These are phyloP conservation scores for Tetragnatha montana DNA, from an alignment of 2,888 invertebrate genomes.

Conservation along the genomic window DNA sequence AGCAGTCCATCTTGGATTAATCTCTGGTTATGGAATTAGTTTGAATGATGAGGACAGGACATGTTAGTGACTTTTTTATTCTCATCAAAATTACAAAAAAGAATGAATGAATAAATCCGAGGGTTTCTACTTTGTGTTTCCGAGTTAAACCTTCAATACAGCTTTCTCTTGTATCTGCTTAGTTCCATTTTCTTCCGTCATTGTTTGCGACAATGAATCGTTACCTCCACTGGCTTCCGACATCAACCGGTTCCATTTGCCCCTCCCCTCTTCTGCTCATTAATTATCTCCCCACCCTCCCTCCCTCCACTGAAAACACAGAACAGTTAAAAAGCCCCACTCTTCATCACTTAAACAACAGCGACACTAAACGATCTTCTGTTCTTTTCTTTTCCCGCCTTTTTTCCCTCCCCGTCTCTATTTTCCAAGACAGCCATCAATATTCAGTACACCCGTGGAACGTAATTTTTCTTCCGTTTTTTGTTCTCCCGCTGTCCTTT, in stretches of 20 bases:
- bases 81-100: neutral
- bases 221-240: neutral
- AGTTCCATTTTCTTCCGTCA: no score
- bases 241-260: slow-evolving; percentile 25
- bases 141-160: neutral
- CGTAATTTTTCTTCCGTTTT: slow-evolving; percentile 49
- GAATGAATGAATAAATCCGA: neutral
- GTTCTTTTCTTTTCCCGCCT: slow-evolving; percentile 1
- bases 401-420: slow-evolving; percentile 6
- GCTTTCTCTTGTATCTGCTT: neutral
- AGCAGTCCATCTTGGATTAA: no score
- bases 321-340: slow-evolving; percentile 50
- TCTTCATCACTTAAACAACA: slow-evolving; percentile 64
- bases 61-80: no score
- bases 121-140: neutral
- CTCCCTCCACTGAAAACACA: neutral
- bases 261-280: slow-evolving; percentile 42
- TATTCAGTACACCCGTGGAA: slow-evolving; percentile 43
- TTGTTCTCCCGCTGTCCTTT: slow-evolving; percentile 6
- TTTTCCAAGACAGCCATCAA: slow-evolving; percentile 45
- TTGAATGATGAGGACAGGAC: no score
- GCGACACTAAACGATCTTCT: slow-evolving; percentile 55
- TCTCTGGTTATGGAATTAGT: no score
- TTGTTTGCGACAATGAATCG: no score
- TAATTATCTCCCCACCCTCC: slow-evolving; percentile 41